Conservation (phyloP, 2,113 vertebrate genomes). For the Python bivittatus region DNA sequence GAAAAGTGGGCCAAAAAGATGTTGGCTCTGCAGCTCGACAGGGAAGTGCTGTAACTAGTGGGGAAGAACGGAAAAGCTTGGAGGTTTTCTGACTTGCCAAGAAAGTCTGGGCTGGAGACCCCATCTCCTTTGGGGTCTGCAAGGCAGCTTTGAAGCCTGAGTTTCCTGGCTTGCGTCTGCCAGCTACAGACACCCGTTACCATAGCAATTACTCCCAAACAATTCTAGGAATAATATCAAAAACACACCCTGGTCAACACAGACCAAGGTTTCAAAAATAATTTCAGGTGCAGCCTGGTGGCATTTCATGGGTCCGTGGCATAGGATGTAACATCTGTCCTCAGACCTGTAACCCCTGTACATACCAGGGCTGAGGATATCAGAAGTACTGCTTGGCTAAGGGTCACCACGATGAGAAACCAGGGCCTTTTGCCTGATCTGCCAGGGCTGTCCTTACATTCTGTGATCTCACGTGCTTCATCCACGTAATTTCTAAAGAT, state of each 20-base stretch:
- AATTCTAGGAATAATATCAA: neutral
- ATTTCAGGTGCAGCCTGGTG: neutral
- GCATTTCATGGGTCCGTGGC: no score
- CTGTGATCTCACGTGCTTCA: neutral
- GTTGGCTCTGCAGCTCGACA: no score
- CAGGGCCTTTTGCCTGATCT: no score
- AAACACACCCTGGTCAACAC: neutral
- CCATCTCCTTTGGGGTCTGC: rapidly evolving
- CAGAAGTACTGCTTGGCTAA: neutral
- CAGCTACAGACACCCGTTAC: no score
- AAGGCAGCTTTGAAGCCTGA: no score
- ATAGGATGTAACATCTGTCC: neutral
- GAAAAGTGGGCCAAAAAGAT: neutral
- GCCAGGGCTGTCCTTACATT: no score
- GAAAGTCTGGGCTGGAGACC: no score
- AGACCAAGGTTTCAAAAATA: neutral
- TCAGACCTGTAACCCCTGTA: no score
- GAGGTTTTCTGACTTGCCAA: neutral
- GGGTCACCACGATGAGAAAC: rapidly evolving
- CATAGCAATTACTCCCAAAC: neutral
- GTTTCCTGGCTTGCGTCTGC: no score
- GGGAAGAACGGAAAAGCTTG: no score
- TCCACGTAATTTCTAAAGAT: rapidly evolving
- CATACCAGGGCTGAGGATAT: no score
- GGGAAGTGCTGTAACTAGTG: neutral